Conservation (phyloP, 2,113 vertebrate genomes). For the Apeltes quadracus region DNA sequence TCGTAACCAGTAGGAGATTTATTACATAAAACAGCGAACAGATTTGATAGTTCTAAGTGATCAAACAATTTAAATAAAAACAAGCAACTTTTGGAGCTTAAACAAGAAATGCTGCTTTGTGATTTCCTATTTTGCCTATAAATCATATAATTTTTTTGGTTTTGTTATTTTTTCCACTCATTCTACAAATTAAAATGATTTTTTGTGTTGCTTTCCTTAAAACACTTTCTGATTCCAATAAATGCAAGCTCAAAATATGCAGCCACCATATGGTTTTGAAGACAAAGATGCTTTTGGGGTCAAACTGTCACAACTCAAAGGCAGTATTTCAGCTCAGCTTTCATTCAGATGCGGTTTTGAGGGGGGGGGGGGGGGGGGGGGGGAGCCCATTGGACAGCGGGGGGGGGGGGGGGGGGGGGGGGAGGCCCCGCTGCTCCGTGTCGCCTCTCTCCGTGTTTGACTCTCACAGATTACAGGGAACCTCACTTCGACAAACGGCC, state of each 20-base stretch:
- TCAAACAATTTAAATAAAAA: constrained; percentile 5
- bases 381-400: too few relatives aligned
- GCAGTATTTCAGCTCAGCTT: constrained; percentile 29
- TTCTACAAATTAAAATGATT: background rate
- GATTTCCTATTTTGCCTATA: background rate
- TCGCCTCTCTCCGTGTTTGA: constrained; percentile 51
- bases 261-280: background rate
- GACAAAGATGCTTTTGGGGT: background rate
- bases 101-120: constrained; percentile 9
- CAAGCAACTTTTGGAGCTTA: background rate
- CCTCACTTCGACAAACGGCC: constrained; percentile 66
- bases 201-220: background rate
- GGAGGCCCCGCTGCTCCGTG: constrained; percentile 46
- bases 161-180: too few relatives aligned
- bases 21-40: background rate
- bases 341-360: background rate
- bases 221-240: constrained; percentile 1
- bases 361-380: too few relatives aligned
- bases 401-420: too few relatives aligned
- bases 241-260: too few relatives aligned
- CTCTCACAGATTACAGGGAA: constrained; percentile 67
- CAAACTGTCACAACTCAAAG: background rate
- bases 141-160: background rate
- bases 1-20: background rate
- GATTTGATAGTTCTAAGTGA: background rate